phyloP scores from a whole-genome alignment of 2,113 vertebrate species.

The Panthera uncia region DNA sequence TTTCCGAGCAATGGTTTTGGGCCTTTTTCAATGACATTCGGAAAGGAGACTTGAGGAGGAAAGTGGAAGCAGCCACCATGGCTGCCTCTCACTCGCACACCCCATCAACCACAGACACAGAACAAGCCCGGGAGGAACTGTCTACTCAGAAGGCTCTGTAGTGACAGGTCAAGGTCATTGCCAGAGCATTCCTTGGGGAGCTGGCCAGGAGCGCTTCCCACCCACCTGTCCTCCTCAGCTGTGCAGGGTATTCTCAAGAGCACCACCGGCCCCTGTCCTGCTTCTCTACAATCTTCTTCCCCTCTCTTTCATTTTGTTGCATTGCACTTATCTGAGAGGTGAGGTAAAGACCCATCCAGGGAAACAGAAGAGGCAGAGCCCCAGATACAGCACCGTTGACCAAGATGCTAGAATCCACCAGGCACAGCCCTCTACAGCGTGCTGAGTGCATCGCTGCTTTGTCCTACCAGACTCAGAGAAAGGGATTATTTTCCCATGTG shows the following conservation, averaged over 20 bases:
- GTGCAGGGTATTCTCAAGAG: neutral
- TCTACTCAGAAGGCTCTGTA: too few species aligned
- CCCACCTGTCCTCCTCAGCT: fast-evolving
- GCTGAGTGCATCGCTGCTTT: too few species aligned
- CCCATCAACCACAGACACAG: neutral
- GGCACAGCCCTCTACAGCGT: too few species aligned
- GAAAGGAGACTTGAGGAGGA: neutral
- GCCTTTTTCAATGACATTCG: neutral
- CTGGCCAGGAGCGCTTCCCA: neutral
- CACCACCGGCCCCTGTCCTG: neutral
- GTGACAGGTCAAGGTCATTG: neutral
- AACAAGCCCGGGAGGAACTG: neutral
- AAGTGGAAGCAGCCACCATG: fast-evolving
- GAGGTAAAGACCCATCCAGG: neutral
- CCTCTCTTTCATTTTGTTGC: neutral
- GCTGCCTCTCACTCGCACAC: neutral
- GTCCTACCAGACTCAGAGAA: too few species aligned
- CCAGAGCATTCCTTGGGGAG: fast-evolving
- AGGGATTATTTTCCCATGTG: neutral
- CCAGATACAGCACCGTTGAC: neutral
- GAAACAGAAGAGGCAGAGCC: neutral
- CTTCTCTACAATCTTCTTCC: neutral
- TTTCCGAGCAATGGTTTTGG: neutral
- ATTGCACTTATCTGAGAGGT: neutral
- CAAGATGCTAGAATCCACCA: neutral